phyloP scores from a whole-genome alignment of 2,888 invertebrate genomes.

The Zelleria hepariella region DNA sequence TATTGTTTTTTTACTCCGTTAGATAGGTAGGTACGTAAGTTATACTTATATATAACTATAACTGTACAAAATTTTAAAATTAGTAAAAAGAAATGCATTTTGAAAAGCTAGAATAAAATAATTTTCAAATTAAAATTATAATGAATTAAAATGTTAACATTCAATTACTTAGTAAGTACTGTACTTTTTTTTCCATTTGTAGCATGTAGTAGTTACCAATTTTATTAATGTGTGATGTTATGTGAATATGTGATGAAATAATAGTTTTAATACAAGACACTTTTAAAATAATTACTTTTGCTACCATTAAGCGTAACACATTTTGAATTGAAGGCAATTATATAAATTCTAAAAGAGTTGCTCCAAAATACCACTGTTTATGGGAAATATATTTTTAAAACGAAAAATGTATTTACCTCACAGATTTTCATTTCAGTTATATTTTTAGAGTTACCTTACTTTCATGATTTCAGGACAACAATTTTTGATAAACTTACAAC shows the following conservation, averaged over 20 bases:
- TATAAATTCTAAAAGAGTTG: background rate
- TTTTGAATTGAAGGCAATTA: background rate
- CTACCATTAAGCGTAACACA: background rate
- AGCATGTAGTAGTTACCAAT: too few relatives aligned
- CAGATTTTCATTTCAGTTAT: too few relatives aligned
- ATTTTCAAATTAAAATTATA: background rate
- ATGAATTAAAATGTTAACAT: too few relatives aligned
- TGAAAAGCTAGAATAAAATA: background rate
- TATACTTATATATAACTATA: conserved; percentile 4
- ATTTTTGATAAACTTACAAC: background rate
- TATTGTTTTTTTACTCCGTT: too few relatives aligned
- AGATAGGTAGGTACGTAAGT: too few relatives aligned
- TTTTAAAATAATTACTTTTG: background rate
- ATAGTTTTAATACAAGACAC: background rate
- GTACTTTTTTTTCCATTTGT: too few relatives aligned
- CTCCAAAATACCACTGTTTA: background rate
- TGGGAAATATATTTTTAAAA: too few relatives aligned
- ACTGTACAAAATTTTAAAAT: conserved; percentile 2
- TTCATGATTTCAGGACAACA: background rate
- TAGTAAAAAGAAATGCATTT: conserved; percentile 9
- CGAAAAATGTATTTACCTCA: too few relatives aligned
- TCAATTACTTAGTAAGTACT: too few relatives aligned
- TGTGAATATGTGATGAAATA: background rate
- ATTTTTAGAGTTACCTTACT: background rate
- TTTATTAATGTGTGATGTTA: background rate